A percentile compares a stretch with the other conserved stretches of the same genome.
These are phyloP conservation scores for Nanorana parkeri DNA, from an alignment of 2,113 vertebrate genomes.

Conservation along the genomic window DNA sequence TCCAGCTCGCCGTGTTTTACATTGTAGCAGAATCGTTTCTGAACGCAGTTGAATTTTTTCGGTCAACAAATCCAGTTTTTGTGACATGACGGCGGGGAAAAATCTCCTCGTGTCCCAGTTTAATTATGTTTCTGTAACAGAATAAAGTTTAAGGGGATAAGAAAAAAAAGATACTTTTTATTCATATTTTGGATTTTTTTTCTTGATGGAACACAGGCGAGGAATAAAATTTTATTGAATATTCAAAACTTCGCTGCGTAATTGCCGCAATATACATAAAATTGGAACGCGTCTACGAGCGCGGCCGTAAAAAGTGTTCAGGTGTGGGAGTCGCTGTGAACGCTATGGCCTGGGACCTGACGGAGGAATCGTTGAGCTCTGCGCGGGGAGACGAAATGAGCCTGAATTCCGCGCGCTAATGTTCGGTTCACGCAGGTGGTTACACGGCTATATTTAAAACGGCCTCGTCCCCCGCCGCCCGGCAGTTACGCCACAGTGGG, in stretches of 20 bases:
- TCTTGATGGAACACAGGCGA: too few species aligned
- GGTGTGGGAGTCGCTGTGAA: neutral
- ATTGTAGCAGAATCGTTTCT: too few species aligned
- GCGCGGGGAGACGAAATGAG: neutral
- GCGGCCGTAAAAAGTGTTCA: slow-evolving; percentile 2
- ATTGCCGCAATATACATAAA: neutral
- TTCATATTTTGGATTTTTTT: too few species aligned
- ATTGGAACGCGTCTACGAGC: neutral
- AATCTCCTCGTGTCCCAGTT: too few species aligned
- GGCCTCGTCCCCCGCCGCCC: neutral
- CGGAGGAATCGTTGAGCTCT: neutral
- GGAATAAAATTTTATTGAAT: too few species aligned
- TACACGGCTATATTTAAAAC: slow-evolving; percentile 31
- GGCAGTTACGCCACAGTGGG: slow-evolving; percentile 34
- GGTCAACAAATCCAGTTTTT: too few species aligned
- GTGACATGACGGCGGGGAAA: too few species aligned
- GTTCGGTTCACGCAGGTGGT: slow-evolving; percentile 43
- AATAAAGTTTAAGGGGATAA: too few species aligned
- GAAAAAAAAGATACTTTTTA: too few species aligned
- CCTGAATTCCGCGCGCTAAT: slow-evolving; percentile 4
- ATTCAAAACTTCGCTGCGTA: neutral
- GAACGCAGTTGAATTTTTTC: too few species aligned
- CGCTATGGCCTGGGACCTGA: slow-evolving; percentile 14
- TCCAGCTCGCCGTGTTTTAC: too few species aligned
- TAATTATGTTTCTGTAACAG: too few species aligned